Conservation (phyloP, 2,113 vertebrate genomes). For the Elephantulus edwardii region DNA sequence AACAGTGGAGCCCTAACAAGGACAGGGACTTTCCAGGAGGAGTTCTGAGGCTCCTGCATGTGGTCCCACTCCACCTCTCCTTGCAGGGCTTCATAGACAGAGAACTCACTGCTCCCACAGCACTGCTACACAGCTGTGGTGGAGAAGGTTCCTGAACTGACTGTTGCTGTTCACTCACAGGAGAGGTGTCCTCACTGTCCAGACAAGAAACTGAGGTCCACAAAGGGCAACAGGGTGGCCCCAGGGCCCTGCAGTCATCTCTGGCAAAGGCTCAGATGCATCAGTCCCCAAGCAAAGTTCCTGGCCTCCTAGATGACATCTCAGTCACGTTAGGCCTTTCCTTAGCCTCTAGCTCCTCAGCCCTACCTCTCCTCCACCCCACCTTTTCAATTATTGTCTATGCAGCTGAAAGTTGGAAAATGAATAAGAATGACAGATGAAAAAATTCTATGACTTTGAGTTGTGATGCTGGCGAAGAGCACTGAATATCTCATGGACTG, state of each 20-base stretch:
- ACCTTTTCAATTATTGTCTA: too few relatives aligned
- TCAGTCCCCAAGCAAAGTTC: constrained; percentile 7
- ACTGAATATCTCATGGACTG: too few relatives aligned
- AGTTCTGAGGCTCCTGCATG: not conserved
- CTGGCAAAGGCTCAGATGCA: not conserved
- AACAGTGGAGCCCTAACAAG: not conserved
- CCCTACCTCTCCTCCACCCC: not conserved
- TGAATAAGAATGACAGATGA: too few relatives aligned
- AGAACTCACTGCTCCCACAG: not conserved
- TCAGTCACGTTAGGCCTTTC: too few relatives aligned
- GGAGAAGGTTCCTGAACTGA: not conserved
- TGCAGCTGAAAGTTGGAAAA: too few relatives aligned
- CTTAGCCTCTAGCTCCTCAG: too few relatives aligned
- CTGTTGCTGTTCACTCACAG: not conserved
- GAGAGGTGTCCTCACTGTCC: not conserved
- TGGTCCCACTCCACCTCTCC: not conserved
- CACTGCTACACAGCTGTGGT: not conserved
- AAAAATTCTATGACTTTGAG: too few relatives aligned
- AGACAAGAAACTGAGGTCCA: not conserved
- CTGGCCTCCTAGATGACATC: not conserved
- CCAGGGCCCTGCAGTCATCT: not conserved
- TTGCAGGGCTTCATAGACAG: not conserved
- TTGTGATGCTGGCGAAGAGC: too few relatives aligned
- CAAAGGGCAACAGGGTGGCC: not conserved
- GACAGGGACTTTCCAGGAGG: not conserved